phyloP scores from a whole-genome alignment of 1,140 invertebrate genomes.

The Pseudoatta argentina region DNA sequence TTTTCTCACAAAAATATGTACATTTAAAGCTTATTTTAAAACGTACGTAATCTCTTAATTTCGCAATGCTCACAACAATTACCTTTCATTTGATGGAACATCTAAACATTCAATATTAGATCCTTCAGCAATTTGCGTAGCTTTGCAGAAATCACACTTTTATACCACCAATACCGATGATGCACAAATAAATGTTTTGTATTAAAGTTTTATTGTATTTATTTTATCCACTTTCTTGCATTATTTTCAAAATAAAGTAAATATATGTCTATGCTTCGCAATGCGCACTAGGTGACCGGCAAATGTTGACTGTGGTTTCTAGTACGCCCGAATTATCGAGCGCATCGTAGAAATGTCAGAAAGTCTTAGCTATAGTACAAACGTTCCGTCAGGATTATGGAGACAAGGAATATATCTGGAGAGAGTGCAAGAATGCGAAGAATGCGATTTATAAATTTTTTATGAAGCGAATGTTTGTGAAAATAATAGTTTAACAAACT shows the following conservation, averaged over 20 bases:
- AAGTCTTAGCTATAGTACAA: not conserved
- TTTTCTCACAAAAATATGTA: not conserved
- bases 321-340: conserved; percentile 27
- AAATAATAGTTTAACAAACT: not conserved
- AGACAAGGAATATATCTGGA: not conserved
- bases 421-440: not conserved
- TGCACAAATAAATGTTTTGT: not conserved
- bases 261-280: not conserved
- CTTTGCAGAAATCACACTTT: not conserved
- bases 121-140: not conserved
- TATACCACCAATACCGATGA: not conserved
- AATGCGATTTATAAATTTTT: not conserved
- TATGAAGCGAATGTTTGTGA: not conserved
- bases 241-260: not conserved
- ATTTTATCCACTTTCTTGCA: conserved; percentile 1
- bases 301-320: conserved; percentile 39
- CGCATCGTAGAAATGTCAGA: conserved; percentile 7
- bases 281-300: conserved; percentile 12
- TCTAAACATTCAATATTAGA: not conserved
- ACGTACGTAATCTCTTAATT: not conserved
- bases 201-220: not conserved
- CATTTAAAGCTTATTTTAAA: no score
- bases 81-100: not conserved
- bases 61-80: not conserved
- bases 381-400: not conserved